A percentile compares a stretch with the other conserved stretches of the same genome.
Conservation (phyloP, 2,797 vertebrate species). For the Sphenodon punctatus region DNA sequence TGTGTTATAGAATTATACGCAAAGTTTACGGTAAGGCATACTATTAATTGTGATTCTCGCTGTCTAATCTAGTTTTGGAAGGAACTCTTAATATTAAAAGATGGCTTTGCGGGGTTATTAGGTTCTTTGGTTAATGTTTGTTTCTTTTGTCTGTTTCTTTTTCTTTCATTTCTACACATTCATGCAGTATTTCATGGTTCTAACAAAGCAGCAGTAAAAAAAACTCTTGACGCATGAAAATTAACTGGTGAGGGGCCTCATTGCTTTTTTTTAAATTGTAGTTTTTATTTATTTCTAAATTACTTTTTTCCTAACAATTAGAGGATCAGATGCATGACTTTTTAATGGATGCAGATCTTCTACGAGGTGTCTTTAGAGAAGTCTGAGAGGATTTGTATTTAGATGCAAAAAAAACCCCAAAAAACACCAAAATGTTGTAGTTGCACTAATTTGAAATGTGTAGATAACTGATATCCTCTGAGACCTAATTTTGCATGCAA, state of each 20-base stretch:
- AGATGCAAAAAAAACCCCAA: no score
- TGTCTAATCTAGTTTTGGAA: conserved; percentile 73
- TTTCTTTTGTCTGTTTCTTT: conserved; percentile 88
- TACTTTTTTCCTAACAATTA: conserved; percentile 69
- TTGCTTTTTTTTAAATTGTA: conserved; percentile 82
- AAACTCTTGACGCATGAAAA: conserved; percentile 87
- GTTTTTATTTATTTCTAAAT: conserved; percentile 79
- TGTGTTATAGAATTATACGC: conserved; percentile 76
- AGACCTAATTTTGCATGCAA: conserved; percentile 84
- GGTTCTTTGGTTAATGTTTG: conserved; percentile 86
- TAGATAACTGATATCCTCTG: conserved; percentile 79
- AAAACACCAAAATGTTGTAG: conserved; percentile 80
- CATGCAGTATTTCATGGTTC: conserved; percentile 88
- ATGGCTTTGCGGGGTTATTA: conserved; percentile 75
- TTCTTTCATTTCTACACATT: conserved; percentile 87
- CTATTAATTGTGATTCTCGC: conserved; percentile 69
- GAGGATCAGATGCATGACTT: conserved; percentile 83
- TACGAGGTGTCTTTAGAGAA: conserved; percentile 79
- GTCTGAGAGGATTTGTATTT: conserved; percentile 76
- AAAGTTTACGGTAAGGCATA: conserved; percentile 79
- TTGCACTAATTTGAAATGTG: conserved; percentile 79
- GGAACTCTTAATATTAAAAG: conserved; percentile 75
- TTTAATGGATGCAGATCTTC: conserved; percentile 84
- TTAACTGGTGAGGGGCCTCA: conserved; percentile 87
- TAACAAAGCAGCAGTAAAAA: conserved; percentile 87